Evolutionary conservation across 2,113 vertebrate species (phyloP).

Genomic region (Acanthisitta chloris): DNA sequence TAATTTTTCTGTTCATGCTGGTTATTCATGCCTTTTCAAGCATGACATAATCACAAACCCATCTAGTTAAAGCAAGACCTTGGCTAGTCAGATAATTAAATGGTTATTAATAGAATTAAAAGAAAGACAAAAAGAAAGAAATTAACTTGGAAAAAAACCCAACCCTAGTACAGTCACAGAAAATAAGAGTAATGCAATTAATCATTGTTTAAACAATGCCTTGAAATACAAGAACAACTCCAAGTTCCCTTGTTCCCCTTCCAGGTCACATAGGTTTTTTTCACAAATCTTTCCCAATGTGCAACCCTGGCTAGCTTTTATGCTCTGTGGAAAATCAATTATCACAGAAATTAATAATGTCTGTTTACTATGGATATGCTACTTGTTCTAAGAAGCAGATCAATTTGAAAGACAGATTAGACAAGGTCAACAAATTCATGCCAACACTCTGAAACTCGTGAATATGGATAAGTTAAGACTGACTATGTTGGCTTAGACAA

Average conservation of each 20-base stretch:
- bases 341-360: background rate
- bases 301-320: background rate
- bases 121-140: background rate
- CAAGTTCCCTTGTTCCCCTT: background rate
- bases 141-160: background rate
- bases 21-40: background rate
- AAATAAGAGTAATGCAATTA: background rate
- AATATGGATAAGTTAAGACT: constrained; percentile 12
- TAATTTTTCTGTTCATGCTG: background rate
- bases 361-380: background rate
- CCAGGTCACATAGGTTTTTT: background rate
- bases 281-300: background rate
- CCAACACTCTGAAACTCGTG: background rate
- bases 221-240: background rate
- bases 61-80: background rate
- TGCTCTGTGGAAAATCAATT: background rate
- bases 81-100: background rate
- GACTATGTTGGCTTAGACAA: background rate
- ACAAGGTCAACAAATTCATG: constrained; percentile 23
- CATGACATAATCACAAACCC: background rate
- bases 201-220: background rate
- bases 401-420: constrained; percentile 19
- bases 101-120: background rate
- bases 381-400: constrained; percentile 13
- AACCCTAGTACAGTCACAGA: background rate